Percentiles rank a stretch among this genome's conserved stretches.
These are phyloP conservation scores for Spatula clypeata DNA, from an alignment of 2,797 vertebrate species.

Conservation along the genomic window DNA sequence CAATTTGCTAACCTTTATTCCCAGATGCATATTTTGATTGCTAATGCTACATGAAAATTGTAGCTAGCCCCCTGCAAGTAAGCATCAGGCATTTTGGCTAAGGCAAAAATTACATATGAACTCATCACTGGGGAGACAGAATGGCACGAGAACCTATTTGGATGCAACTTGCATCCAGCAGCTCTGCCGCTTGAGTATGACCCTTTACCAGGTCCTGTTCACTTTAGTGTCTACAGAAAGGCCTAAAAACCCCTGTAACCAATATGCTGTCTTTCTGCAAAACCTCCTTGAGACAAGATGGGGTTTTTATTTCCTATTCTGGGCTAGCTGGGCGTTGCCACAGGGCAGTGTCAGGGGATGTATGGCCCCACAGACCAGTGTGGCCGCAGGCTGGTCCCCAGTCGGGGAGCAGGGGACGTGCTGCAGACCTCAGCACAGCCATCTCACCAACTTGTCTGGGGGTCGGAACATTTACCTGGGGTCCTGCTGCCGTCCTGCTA, in stretches of 20 bases:
- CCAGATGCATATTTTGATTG: not conserved
- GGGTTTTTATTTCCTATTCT: not conserved
- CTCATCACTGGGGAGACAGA: not conserved
- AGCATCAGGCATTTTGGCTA: not conserved
- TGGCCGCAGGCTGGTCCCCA: rapidly evolving
- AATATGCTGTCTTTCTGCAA: not conserved
- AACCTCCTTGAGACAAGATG: not conserved
- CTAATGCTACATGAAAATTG: not conserved
- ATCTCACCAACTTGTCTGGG: rapidly evolving
- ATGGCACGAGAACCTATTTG: not conserved
- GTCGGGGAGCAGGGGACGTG: rapidly evolving
- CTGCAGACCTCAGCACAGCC: rapidly evolving
- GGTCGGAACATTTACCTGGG: not conserved
- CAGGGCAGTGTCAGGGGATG: not conserved
- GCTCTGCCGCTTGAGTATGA: not conserved
- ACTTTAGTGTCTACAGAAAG: not conserved
- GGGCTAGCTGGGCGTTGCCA: not conserved
- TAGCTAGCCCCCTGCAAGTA: not conserved
- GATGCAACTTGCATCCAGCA: not conserved
- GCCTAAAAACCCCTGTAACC: not conserved
- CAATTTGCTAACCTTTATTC: not conserved
- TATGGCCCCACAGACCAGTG: not conserved
- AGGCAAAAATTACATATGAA: not conserved
- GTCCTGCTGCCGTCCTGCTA: not conserved
- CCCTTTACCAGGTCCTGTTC: rapidly evolving